phyloP scores from a whole-genome alignment of 2,797 vertebrate genomes.

The Pitangus sulphuratus region DNA sequence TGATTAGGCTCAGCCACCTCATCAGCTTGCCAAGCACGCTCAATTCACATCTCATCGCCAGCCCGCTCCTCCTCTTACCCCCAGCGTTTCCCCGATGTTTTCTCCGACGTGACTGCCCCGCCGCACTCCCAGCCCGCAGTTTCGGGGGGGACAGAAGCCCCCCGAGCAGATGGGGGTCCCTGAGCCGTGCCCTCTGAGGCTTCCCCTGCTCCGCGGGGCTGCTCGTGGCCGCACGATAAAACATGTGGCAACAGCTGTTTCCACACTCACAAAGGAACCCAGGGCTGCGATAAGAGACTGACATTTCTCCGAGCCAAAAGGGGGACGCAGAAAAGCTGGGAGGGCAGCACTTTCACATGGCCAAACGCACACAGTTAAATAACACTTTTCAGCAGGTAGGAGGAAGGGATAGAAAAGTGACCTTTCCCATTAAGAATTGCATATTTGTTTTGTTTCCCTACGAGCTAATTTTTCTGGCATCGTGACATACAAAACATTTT shows the following conservation, averaged over 20 bases:
- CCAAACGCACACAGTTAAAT: background rate
- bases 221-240: background rate
- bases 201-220: background rate
- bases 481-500: slow-evolving; percentile 45
- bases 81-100: background rate
- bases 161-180: background rate
- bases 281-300: background rate
- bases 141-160: background rate
- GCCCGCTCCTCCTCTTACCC: background rate
- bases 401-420: slow-evolving; percentile 48
- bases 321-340: background rate
- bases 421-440: slow-evolving; percentile 38
- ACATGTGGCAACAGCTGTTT: slow-evolving; percentile 38
- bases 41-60: background rate
- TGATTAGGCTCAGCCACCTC: background rate
- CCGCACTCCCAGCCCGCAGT: background rate
- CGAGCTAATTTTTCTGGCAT: slow-evolving; percentile 53
- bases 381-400: slow-evolving; percentile 23
- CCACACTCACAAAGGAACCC: background rate
- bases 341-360: background rate
- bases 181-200: accelerated
- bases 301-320: background rate
- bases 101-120: background rate
- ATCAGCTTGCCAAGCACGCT: slow-evolving; percentile 23
- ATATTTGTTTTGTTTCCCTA: slow-evolving; percentile 50